Base-by-base conservation (phyloP, 2,113 vertebrate species). In the Paraplagusia blochii region DNA sequence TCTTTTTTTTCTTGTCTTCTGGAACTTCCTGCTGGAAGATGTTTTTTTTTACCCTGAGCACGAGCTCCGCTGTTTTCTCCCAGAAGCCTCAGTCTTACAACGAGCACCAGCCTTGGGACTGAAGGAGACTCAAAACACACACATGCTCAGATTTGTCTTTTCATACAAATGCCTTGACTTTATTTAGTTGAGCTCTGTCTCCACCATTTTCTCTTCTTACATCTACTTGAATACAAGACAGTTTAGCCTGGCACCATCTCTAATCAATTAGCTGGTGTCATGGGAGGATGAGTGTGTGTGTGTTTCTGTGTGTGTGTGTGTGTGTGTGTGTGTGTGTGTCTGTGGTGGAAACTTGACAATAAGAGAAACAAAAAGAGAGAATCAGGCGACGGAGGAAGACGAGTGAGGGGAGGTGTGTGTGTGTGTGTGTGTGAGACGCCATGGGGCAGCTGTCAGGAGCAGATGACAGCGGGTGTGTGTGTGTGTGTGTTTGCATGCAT, bases 261-360 rank as follows among this genome's bases (percentile, higher is more conserved):
- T 89, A 89, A 90, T 90, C 89, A 89, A 88, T 91, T 90, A 88
- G 82, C 81, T 65, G 73, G 73, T 87, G 84, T 84, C 83, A 81
- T 45, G 74, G 82, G 72, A 81, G 80, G 79, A 82, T 83, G 79
- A 70, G 85, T 46, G 55, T 52, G 76, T 86, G 79, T 88, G 80
- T 87, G 74, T 66, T 64, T 29, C 3, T 29, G 22, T 2, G 2
- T 29, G 22, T 29, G 22, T 29, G 22, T 29, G 22, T 29, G 22
- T 29, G 22, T 29, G 22, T 29, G 22, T 29, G 22, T 29, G 22
- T 29, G 85, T 46, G 55, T 52, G 76, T 86, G 79, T 88, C 79
- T 87, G 74, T 66, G 66, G 69, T 58, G 69, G 75, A 80, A 84
- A 86, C 74, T 87, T 67, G 53, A 88, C 87, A 90, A 88, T 87